Evolutionary conservation across 2,888 invertebrate genomes (phyloP).

Genomic region (Mimumesa dahlbomi): DNA sequence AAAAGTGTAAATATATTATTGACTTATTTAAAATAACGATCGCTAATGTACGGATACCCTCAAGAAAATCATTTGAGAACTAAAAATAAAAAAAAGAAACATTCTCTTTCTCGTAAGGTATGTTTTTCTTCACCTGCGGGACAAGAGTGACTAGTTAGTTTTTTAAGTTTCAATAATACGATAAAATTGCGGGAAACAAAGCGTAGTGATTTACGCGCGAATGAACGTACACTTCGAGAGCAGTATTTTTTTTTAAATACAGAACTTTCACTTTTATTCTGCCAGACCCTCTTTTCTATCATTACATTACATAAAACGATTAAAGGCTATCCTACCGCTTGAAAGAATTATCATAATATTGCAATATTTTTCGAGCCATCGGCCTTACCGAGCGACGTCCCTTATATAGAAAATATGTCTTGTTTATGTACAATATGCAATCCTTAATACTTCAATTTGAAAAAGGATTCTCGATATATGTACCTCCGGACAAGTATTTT

Average conservation of each 20-base stretch:
- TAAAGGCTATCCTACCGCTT: slow-evolving; percentile 80
- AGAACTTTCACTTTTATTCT: slow-evolving; percentile 80
- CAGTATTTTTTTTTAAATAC: slow-evolving; percentile 77
- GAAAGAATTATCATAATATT: slow-evolving; percentile 80
- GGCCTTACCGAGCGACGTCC: slow-evolving; percentile 76
- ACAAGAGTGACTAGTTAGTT: not conserved
- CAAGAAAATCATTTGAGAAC: too few species aligned
- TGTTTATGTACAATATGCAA: slow-evolving; percentile 80
- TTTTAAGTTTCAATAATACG: too few species aligned
- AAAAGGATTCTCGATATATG: slow-evolving; percentile 74
- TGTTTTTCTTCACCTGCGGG: not conserved
- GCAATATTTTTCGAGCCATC: slow-evolving; percentile 79
- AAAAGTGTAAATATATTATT: too few species aligned
- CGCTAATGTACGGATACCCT: too few species aligned
- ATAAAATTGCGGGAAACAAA: not conserved
- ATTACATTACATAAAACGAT: slow-evolving; percentile 80
- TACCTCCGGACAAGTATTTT: slow-evolving; percentile 76
- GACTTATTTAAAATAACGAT: too few species aligned
- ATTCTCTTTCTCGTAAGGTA: too few species aligned
- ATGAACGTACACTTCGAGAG: slow-evolving; percentile 45
- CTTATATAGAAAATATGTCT: slow-evolving; percentile 81
- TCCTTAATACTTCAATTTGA: slow-evolving; percentile 77
- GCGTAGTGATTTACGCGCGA: slow-evolving; percentile 11
- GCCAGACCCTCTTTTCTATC: slow-evolving; percentile 78
- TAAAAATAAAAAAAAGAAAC: too few species aligned